Base-by-base conservation (phyloP, 2,113 vertebrate genomes). In the Sinocyclocheilus anshuiensis region DNA sequence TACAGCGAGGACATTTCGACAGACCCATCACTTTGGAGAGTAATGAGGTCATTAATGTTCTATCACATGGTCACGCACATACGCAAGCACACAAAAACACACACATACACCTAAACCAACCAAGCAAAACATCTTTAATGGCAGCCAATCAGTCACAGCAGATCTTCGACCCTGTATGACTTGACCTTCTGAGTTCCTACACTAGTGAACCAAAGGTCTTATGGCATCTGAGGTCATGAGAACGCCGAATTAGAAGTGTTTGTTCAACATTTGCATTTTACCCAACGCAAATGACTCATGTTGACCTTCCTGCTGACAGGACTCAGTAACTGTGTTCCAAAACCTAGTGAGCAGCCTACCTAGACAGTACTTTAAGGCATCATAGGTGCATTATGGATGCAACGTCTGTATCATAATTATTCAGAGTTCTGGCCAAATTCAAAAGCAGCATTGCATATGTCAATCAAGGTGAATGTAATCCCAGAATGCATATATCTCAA, bases 101-200 rank as follows among this genome's bases (percentile, higher is more conserved):
- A 81, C 81, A 36, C 75, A 67, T 48, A 79, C 39, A 78, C 65
- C 61, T 50, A 83, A 39, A 76, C 33, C 50, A 12, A 84, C 39
- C 24, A 20, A 71, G 26, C 83, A 75, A 81, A 83, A 84, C 74
- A 57, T 29, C 80, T 87, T 77, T 83, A 80, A 89, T 45, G 29
- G 33, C 59, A 80, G 84, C 24, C 57, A 81, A 67, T 83, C 79
- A 83, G 48, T 61, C 59, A 53, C 29, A 75, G 45, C 74, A 81
- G 33, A 82, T 48, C 67, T 53, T 85, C 29, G 76, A 84, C 79
- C 86, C 48, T 22, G 77, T 81, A 81, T 20, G 20, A 29, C 55
- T 26, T 57, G 74, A 77, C 48, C 80, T 42, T 80, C 36, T 71
- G 36, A 79, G 26, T 55, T 72, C 55, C 39, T 76, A 75, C 80